Evolutionary conservation across 2,888 invertebrate species (phyloP).

Genomic region (Tenthredo livida): DNA sequence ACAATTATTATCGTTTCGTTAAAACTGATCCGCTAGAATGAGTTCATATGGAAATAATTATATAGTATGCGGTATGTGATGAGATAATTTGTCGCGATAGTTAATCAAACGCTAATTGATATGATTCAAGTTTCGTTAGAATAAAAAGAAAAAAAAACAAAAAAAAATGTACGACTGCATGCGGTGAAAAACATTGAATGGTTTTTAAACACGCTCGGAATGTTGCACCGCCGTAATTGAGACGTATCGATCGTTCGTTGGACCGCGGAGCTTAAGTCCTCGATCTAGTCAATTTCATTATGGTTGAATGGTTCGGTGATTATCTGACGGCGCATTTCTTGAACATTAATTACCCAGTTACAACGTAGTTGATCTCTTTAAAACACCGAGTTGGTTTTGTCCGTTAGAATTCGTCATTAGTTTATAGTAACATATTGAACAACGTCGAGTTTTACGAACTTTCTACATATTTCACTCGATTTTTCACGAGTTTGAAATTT

Average conservation of each 20-base stretch:
- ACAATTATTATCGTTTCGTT: not conserved
- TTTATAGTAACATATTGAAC: not conserved
- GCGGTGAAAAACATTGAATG: slow-evolving; percentile 6
- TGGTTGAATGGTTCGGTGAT: slow-evolving; percentile 30
- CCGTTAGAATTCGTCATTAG: not conserved
- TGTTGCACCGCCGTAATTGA: slow-evolving; percentile 43
- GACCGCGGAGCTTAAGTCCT: slow-evolving; percentile 6
- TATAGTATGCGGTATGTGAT: not conserved
- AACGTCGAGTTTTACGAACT: not conserved
- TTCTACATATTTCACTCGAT: not conserved
- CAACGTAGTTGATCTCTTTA: not conserved
- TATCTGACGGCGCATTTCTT: slow-evolving; percentile 33
- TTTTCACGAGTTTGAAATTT: not conserved
- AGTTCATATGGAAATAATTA: not conserved
- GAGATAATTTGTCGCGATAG: not conserved
- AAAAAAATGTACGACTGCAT: not conserved
- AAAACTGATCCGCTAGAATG: not conserved
- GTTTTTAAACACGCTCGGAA: slow-evolving; percentile 28
- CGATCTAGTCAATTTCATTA: slow-evolving; percentile 33
- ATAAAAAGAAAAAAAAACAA: not conserved
- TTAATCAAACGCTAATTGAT: not conserved
- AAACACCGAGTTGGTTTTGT: not conserved
- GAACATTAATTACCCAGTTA: slow-evolving; percentile 21
- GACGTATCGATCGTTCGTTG: slow-evolving; percentile 41
- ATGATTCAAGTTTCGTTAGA: not conserved